A percentile compares a stretch with the other conserved stretches of the same genome.
These are phyloP conservation scores for Machimus rusticus DNA, from an alignment of 2,888 invertebrate genomes.

Conservation along the genomic window DNA sequence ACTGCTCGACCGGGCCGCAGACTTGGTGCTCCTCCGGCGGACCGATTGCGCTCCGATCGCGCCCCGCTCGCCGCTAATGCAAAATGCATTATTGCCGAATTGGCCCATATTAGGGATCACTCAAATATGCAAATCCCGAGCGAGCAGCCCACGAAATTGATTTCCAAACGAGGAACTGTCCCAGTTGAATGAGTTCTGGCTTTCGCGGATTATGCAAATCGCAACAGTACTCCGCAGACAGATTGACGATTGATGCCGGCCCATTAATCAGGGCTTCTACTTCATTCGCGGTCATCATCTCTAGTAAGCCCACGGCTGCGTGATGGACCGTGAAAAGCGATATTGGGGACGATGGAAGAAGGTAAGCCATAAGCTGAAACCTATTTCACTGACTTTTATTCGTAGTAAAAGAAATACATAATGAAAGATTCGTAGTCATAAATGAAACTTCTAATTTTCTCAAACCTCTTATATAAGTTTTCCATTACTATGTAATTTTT, in stretches of 20 bases:
- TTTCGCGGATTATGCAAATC: slow-evolving; percentile 18
- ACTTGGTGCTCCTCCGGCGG: neutral
- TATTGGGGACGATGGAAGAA: neutral
- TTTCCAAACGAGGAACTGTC: neutral
- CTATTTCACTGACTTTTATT: neutral
- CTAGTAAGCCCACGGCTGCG: neutral
- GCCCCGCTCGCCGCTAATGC: neutral
- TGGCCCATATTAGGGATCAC: slow-evolving; percentile 28
- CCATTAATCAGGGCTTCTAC: neutral
- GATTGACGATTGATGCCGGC: slow-evolving; percentile 24
- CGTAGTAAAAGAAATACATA: neutral
- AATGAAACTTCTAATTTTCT: neutral
- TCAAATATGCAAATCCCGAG: slow-evolving; percentile 12
- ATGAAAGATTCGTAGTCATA: neutral
- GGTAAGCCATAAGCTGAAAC: neutral
- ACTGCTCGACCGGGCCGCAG: neutral
- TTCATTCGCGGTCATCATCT: neutral
- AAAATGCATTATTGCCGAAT: slow-evolving; percentile 6
- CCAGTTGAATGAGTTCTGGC: neutral
- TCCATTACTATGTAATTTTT: too few relatives aligned
- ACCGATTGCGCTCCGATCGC: neutral
- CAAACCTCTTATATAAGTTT: too few relatives aligned
- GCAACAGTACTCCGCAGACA: neutral
- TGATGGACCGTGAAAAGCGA: slow-evolving; percentile 3
- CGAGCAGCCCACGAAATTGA: neutral